Evolutionary conservation across 1,140 invertebrate genomes (phyloP), one percentile per base, ranked within the genome.

Genomic region (Probaryconus sp.): DNA sequence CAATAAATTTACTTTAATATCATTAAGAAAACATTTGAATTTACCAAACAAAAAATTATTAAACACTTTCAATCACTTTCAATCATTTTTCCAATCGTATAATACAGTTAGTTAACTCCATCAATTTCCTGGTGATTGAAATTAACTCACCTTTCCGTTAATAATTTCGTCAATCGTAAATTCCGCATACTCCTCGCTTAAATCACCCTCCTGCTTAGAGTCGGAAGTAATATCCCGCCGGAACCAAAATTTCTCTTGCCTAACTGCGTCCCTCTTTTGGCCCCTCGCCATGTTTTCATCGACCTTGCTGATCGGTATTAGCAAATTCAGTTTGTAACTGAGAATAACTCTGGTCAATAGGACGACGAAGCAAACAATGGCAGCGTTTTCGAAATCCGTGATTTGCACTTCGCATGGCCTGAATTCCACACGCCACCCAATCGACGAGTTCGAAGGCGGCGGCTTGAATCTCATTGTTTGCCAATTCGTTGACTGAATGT

Each of bases 401-500:
- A 99, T 91, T 89, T 99, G 98, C 3, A 97, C 93, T 90, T 99
- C 98, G 85, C 97, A 99, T 24, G 98, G 98, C 35, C 98, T 92
- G 89, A 99, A 99, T 89, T 99, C 98, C 1, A 99, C 98, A 69
- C 98, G 90, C 98, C 98, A 99, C 10, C 98, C 98, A 84, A 99
- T 99, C 30, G 94, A 92, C 6, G 96, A 98, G 82, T 97, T 93
- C 1, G 95, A 94, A 13, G 96, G 96, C 55, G 98, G 98, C 35
- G 97, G 97, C 88, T 99, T 99, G 88, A 99, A 99, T 10, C 98
- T 91, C 98, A 99, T 99, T 5, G 98, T 99, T 90, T 99, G 98
- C 98, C 98, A 99, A 89, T 99, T 99, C 3, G 98, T 99, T 0
- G 98, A 99, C 87, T 99, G 98, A 78, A 99, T 98, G 83, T 99